Conservation (phyloP, 2,797 vertebrate species). For the Bufotes viridis region DNA sequence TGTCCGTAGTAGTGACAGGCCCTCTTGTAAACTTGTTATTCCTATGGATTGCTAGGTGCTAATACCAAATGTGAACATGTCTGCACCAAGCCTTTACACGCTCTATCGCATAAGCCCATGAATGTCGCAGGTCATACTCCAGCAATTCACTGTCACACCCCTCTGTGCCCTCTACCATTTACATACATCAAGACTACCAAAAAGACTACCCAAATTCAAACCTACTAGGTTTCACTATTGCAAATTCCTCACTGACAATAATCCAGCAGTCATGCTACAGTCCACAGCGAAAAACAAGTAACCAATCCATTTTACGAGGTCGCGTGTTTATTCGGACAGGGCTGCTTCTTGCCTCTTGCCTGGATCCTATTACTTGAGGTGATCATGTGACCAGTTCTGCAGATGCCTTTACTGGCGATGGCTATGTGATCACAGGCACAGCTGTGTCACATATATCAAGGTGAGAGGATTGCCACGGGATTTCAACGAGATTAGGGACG, state of each 20-base stretch:
- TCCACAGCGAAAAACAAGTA: neutral
- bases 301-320: slow-evolving; percentile 35
- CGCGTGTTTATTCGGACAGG: slow-evolving; percentile 29
- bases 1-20: neutral
- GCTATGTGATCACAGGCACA: slow-evolving; percentile 37
- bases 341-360: neutral
- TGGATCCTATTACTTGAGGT: slow-evolving; percentile 43
- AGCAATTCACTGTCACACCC: neutral
- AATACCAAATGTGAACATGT: neutral
- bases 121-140: neutral
- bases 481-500: slow-evolving; percentile 39
- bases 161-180: neutral
- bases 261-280: neutral
- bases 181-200: neutral
- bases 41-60: neutral
- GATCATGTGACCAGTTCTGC: slow-evolving; percentile 32
- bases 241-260: neutral
- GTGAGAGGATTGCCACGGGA: slow-evolving; percentile 36
- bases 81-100: neutral
- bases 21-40: neutral
- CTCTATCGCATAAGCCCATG: neutral
- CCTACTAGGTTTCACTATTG: neutral
- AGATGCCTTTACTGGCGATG: slow-evolving; percentile 24
- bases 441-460: slow-evolving; percentile 58
- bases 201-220: neutral